Percentiles rank a stretch among this genome's conserved stretches.
phyloP scores from a whole-genome alignment of 2,888 invertebrate species.

The Lissocephala sabroskyi region DNA sequence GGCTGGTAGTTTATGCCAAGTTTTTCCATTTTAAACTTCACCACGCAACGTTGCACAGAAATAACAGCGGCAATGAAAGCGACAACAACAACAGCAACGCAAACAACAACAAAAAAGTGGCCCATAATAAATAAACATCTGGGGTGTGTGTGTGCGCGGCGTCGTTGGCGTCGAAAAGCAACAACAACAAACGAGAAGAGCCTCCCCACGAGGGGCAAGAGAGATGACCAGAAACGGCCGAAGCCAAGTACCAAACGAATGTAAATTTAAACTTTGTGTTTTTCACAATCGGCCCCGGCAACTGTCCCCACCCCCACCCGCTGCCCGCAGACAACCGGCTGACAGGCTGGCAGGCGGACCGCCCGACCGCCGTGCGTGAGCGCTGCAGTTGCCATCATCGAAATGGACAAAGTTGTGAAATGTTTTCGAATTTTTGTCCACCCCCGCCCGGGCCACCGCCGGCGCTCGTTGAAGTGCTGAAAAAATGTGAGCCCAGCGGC shows the following conservation, averaged over 20 bases:
- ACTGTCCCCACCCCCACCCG: too few species aligned
- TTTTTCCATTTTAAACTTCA: conserved; percentile 29
- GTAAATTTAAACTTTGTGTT: conserved; percentile 47
- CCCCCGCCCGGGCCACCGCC: not conserved
- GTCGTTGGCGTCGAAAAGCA: conserved; percentile 9
- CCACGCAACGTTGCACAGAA: conserved; percentile 46
- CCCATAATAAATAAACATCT: conserved; percentile 35
- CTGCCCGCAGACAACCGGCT: conserved; percentile 10
- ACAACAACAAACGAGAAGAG: conserved; percentile 19
- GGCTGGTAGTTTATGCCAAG: conserved; percentile 15
- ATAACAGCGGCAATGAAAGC: conserved; percentile 1
- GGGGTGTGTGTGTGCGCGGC: conserved; percentile 3
- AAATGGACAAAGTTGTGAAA: conserved; percentile 63
- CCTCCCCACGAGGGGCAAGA: too few species aligned
- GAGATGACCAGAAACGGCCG: conserved; percentile 29
- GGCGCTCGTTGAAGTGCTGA: conserved; percentile 25
- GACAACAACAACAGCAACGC: conserved; percentile 33
- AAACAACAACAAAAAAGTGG: conserved; percentile 4
- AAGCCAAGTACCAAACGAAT: conserved; percentile 39
- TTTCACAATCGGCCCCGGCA: conserved; percentile 58
- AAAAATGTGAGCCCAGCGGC: conserved; percentile 35
- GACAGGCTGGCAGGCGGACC: conserved; percentile 11
- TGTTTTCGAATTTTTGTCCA: conserved; percentile 53
- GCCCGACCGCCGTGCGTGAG: not conserved
- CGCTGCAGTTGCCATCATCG: conserved; percentile 44